A percentile compares a stretch with the other conserved stretches of the same genome.
Conservation (phyloP, 2,888 invertebrate species). For the Drosophila meridionalis region DNA sequence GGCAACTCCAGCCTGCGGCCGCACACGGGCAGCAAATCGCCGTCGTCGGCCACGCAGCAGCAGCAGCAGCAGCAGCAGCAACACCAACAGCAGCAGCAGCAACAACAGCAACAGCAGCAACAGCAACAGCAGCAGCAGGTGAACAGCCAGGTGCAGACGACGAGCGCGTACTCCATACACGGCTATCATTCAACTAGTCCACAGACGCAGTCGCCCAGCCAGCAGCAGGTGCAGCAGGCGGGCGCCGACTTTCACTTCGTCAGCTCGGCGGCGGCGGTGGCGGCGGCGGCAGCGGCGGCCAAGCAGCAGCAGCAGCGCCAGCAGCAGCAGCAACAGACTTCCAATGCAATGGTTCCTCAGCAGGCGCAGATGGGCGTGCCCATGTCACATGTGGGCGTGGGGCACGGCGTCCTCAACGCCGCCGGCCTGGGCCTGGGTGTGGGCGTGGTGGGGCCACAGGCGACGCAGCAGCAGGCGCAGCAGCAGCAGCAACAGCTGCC, state of each 20-base stretch:
- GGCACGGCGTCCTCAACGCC: constrained; percentile 51
- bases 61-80: constrained; percentile 31
- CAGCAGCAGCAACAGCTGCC: constrained; percentile 69
- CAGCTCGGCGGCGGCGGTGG: constrained; percentile 59
- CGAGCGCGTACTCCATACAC: constrained; percentile 90
- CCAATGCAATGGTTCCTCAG: constrained; percentile 85
- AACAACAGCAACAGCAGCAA: constrained; percentile 66
- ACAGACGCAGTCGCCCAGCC: constrained; percentile 77
- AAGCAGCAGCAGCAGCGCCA: constrained; percentile 73
- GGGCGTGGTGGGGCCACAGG: constrained; percentile 62
- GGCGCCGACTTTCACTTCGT: constrained; percentile 75
- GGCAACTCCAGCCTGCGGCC: constrained; percentile 44
- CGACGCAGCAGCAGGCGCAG: constrained; percentile 68
- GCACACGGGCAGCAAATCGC: constrained; percentile 56
- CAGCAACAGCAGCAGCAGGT: constrained; percentile 71
- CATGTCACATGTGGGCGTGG: constrained; percentile 65
- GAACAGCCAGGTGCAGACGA: constrained; percentile 86
- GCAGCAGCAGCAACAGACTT: constrained; percentile 84
- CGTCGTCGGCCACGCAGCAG: constrained; percentile 42
- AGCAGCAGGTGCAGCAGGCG: constrained; percentile 59
- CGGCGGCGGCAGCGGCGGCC: constrained; percentile 61
- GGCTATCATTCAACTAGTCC: constrained; percentile 85
- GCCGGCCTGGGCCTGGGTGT: constrained; percentile 59
- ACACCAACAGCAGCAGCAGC: constrained; percentile 57
- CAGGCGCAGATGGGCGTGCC: constrained; percentile 80